phyloP scores from a whole-genome alignment of 2,113 vertebrate genomes.

The Carassius gibelio region DNA sequence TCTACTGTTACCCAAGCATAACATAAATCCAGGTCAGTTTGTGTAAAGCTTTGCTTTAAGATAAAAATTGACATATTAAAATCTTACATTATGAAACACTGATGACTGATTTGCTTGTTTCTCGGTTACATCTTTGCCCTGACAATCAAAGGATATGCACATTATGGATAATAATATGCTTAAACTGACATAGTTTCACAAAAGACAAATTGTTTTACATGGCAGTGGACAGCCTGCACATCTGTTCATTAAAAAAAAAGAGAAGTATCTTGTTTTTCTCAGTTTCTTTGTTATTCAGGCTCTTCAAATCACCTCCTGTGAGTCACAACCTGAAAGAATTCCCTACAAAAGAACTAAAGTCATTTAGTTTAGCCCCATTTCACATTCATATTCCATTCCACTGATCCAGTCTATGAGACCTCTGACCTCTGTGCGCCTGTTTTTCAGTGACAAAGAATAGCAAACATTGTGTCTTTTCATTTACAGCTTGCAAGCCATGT shows the following conservation, averaged over 20 bases:
- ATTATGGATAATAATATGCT: not conserved
- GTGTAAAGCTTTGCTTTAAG: not conserved
- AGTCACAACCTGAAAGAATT: not conserved
- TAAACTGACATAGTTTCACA: not conserved
- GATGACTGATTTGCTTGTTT: not conserved
- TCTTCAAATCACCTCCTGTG: not conserved
- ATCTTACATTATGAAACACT: not conserved
- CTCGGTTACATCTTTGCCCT: not conserved
- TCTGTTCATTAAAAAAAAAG: not conserved
- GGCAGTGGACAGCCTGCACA: not conserved
- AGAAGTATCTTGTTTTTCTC: not conserved
- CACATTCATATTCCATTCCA: not conserved
- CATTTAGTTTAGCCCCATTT: conserved; percentile 28
- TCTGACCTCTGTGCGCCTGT: not conserved
- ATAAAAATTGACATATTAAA: not conserved
- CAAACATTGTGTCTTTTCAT: conserved; percentile 17
- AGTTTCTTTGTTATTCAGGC: not conserved
- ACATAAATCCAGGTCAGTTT: not conserved
- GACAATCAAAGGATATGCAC: not conserved
- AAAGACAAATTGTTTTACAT: not conserved
- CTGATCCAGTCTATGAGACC: conserved; percentile 1
- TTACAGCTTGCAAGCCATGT: not conserved
- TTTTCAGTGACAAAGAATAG: not conserved
- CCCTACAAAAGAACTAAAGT: not conserved
- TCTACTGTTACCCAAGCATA: not conserved